phyloP scores from a whole-genome alignment of 2,113 vertebrate species.

The Tinamus guttatus region DNA sequence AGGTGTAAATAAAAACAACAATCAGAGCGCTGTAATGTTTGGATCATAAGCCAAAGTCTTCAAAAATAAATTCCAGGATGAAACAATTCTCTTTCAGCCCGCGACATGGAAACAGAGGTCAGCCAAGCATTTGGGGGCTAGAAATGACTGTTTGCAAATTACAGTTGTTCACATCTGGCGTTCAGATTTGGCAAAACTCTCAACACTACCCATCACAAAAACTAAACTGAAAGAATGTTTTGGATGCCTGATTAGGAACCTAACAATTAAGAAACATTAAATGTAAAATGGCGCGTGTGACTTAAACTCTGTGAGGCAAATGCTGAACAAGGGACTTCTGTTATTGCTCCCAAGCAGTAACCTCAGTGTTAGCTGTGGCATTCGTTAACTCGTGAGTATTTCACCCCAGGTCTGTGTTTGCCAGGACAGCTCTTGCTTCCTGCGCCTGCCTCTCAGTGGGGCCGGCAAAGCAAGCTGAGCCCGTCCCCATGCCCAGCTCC shows the following conservation, averaged over 20 bases:
- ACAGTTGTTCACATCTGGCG: constrained; percentile 59
- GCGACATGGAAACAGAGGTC: constrained; percentile 38
- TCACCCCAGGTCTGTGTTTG: neutral
- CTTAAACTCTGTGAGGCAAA: neutral
- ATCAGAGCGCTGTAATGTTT: neutral
- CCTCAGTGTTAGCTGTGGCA: neutral
- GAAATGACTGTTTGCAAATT: constrained; percentile 29
- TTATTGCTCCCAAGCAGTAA: neutral
- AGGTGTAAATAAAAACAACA: constrained; percentile 5
- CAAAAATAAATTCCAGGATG: constrained; percentile 37
- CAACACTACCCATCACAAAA: constrained; percentile 28
- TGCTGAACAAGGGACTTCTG: neutral
- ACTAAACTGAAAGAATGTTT: constrained; percentile 25
- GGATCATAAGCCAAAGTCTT: neutral
- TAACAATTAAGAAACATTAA: constrained; percentile 10
- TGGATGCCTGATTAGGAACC: neutral
- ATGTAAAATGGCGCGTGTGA: neutral
- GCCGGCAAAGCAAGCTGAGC: rapidly evolving
- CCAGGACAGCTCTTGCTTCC: neutral
- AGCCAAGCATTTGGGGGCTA: constrained; percentile 39
- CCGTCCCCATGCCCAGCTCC: neutral
- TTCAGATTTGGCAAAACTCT: constrained; percentile 1
- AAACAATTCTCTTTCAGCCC: constrained; percentile 37
- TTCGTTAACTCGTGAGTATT: neutral
- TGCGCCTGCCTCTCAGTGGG: neutral